Percentiles rank a stretch among this genome's conserved stretches.
These are phyloP conservation scores for Melanostigma gelatinosum DNA, from an alignment of 2,113 vertebrate species.

Conservation along the genomic window DNA sequence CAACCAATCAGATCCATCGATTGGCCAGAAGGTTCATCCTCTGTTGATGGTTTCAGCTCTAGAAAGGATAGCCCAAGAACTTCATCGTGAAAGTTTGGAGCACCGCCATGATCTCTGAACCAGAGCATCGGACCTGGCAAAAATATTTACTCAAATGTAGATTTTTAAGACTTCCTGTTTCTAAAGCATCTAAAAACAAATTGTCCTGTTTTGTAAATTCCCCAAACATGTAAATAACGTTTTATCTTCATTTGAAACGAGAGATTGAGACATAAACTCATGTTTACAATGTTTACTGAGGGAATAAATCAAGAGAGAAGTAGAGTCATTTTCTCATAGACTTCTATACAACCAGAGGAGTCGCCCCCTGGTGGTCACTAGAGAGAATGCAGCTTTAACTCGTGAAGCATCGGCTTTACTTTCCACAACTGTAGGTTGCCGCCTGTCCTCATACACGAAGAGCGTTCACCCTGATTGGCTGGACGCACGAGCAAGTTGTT, in stretches of 20 bases:
- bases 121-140: not conserved
- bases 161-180: no score
- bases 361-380: not conserved
- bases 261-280: not conserved
- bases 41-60: not conserved
- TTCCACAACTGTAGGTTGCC: no score
- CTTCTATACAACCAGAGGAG: not conserved
- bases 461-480: no score
- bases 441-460: no score
- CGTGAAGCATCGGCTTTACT: no score
- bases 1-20: no score
- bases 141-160: no score
- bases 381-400: not conserved
- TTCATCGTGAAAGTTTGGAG: not conserved
- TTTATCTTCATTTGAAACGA: not conserved
- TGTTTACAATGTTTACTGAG: not conserved
- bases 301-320: no score
- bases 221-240: no score
- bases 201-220: no score
- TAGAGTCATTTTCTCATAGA: not conserved
- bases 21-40: not conserved
- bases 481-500: not conserved
- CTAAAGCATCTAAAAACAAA: no score
- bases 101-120: not conserved
- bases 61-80: not conserved